Conservation (phyloP, 92 coral and sea anemone species). For the Ricordea florida region DNA sequence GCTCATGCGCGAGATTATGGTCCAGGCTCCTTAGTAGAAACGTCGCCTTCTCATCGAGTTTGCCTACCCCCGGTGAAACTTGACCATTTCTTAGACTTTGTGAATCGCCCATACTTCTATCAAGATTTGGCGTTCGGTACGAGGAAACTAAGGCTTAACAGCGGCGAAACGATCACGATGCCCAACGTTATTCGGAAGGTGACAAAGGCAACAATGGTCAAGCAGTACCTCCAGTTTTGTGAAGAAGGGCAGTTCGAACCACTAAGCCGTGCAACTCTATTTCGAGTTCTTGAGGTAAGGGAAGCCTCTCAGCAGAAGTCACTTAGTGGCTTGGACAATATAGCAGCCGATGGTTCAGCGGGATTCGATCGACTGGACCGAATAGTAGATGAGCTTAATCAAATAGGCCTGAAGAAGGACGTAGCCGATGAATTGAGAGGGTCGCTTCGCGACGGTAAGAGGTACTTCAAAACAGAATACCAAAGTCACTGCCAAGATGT, state of each 20-base stretch:
- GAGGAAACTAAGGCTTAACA: constrained; percentile 56
- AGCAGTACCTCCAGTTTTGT: constrained; percentile 61
- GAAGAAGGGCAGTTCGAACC: constrained; percentile 57
- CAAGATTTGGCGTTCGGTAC: constrained; percentile 83
- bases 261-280: constrained; percentile 62
- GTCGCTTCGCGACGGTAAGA: constrained; percentile 34
- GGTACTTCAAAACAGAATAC: too few relatives aligned
- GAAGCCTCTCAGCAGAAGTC: constrained; percentile 61
- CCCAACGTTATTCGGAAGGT: constrained; percentile 74
- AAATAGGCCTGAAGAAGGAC: constrained; percentile 41
- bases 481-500: constrained; percentile 51
- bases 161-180: constrained; percentile 61
- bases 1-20: constrained; percentile 61
- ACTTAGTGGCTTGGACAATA: constrained; percentile 64
- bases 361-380: too few relatives aligned
- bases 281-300: constrained; percentile 51
- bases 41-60: constrained; percentile 45
- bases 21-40: constrained; percentile 60
- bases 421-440: constrained; percentile 24
- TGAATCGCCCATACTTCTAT: constrained; percentile 70
- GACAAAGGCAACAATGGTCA: constrained; percentile 75
- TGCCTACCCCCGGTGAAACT: constrained; percentile 54
- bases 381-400: constrained; percentile 61
- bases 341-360: constrained; percentile 52
- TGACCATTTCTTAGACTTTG: constrained; percentile 71